phyloP scores from a whole-genome alignment of 2,113 vertebrate species.

The Antechinus flavipes region DNA sequence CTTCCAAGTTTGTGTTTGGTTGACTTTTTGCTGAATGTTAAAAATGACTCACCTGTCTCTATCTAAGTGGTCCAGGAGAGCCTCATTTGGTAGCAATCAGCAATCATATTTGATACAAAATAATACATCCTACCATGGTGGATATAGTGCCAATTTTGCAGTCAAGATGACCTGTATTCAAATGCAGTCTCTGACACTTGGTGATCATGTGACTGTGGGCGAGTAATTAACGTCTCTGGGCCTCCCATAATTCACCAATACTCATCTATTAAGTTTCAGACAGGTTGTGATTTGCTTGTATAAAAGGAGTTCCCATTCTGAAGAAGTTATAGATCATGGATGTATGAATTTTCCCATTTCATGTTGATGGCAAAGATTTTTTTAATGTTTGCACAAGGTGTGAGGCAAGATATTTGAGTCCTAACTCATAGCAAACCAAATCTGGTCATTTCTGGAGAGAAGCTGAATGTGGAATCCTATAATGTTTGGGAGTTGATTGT shows the following conservation, averaged over 20 bases:
- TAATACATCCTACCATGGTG: background rate
- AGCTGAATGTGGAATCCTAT: background rate
- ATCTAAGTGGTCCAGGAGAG: background rate
- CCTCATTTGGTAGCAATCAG: constrained; percentile 9
- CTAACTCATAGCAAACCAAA: background rate
- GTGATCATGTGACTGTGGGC: background rate
- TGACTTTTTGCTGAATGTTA: constrained; percentile 51
- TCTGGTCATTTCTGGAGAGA: background rate
- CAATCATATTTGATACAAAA: background rate
- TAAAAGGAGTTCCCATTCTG: background rate
- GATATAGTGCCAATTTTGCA: background rate
- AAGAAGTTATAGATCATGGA: too few relatives aligned
- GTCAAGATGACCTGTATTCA: background rate
- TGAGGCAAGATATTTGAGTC: background rate
- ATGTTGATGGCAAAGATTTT: background rate
- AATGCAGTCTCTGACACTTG: background rate
- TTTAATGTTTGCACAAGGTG: background rate
- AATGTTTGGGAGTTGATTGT: background rate
- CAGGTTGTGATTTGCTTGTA: background rate
- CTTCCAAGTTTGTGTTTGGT: background rate
- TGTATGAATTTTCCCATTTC: background rate
- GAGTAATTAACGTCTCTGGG: background rate
- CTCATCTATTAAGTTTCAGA: background rate
- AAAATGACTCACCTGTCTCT: background rate
- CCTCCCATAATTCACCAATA: background rate